A percentile compares a stretch with the other conserved stretches of the same genome.
These are phyloP conservation scores for Anastatus disparis DNA, from an alignment of 1,140 invertebrate genomes.

Conservation along the genomic window DNA sequence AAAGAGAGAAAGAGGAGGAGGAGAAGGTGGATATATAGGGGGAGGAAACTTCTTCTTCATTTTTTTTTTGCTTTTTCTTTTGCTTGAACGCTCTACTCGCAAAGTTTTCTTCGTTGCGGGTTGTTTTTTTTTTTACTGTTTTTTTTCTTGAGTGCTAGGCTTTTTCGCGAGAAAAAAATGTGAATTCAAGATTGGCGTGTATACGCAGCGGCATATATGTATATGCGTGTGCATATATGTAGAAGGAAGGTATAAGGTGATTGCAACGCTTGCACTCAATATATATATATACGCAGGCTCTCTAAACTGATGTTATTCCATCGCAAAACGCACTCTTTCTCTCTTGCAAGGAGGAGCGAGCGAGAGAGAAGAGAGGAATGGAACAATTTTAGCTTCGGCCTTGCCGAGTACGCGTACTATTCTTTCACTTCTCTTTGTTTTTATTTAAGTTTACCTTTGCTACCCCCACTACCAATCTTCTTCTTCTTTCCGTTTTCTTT, in stretches of 20 bases:
- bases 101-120: neutral
- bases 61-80: neutral
- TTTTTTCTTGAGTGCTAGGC: neutral
- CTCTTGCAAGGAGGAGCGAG: no score
- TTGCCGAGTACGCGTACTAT: neutral
- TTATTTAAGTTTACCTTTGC: no score
- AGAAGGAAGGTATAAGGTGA: neutral
- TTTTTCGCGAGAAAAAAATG: constrained; percentile 8
- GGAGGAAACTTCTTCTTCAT: neutral
- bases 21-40: constrained; percentile 1
- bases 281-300: no score
- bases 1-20: constrained; percentile 1
- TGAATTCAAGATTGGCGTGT: constrained; percentile 5
- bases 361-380: no score
- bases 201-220: neutral
- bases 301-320: constrained; percentile 12
- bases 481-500: constrained; percentile 11
- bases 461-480: no score
- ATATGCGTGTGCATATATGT: neutral
- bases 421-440: no score
- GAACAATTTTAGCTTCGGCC: constrained; percentile 22
- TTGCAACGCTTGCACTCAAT: neutral
- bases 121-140: neutral
- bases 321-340: no score
- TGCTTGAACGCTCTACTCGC: no score